A percentile compares a stretch with the other conserved stretches of the same genome.
Evolutionary conservation across 2,113 vertebrate genomes (phyloP).

Genomic region (Elaphurus davidianus): DNA sequence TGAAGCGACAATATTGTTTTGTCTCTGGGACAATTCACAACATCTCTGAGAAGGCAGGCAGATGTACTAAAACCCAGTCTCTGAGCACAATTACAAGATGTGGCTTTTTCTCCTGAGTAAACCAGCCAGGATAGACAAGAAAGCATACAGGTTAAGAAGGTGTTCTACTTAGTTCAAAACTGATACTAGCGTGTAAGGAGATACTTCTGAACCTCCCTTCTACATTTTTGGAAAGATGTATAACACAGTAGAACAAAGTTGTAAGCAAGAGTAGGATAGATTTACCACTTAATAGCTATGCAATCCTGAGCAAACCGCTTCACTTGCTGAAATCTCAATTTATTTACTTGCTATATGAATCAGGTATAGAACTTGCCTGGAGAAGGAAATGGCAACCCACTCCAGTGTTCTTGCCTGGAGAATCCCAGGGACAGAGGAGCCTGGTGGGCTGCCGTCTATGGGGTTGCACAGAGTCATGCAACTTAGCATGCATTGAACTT

Average conservation of each 20-base stretch:
- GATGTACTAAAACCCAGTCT: not conserved
- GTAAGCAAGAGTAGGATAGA: not conserved
- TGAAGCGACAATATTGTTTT: not conserved
- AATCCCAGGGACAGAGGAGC: too few species aligned
- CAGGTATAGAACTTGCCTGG: not conserved
- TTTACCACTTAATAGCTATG: not conserved
- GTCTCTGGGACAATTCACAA: not conserved
- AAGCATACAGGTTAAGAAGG: not conserved
- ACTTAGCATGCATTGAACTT: too few species aligned
- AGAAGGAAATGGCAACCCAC: too few species aligned
- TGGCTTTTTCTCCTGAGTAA: not conserved
- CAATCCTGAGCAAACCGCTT: not conserved
- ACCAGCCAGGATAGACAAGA: not conserved
- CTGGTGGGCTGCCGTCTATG: too few species aligned
- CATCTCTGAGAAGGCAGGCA: not conserved
- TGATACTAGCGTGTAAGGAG: not conserved
- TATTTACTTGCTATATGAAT: not conserved
- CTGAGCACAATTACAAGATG: not conserved
- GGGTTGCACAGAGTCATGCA: too few species aligned
- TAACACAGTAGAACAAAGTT: not conserved
- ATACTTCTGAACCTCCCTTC: not conserved
- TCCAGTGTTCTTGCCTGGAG: too few species aligned
- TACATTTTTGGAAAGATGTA: not conserved
- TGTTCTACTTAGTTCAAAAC: not conserved
- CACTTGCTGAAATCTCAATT: not conserved